Percentiles rank a stretch among this genome's conserved stretches.
Evolutionary conservation across 2,797 vertebrate genomes (phyloP).

Genomic region (Helicolenus hilgendorfi): DNA sequence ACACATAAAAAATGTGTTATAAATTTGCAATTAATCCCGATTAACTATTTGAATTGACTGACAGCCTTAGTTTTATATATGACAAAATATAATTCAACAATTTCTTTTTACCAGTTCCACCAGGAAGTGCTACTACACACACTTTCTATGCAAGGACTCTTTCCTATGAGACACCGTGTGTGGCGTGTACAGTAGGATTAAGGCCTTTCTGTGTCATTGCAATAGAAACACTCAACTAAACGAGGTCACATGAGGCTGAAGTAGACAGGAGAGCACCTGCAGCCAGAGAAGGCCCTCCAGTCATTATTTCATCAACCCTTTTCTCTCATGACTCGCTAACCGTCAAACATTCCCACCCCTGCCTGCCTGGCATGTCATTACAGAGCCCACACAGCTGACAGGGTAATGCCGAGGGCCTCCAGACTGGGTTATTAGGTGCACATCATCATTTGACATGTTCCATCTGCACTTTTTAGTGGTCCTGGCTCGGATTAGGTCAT

Average conservation of each 20-base stretch:
- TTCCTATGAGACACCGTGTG: neutral
- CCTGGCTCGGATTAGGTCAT: constrained; percentile 57
- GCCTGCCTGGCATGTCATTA: constrained; percentile 63
- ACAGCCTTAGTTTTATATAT: too few species aligned
- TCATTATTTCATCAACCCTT: constrained; percentile 25
- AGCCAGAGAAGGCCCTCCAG: neutral
- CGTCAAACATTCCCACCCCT: constrained; percentile 30
- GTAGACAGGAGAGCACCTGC: constrained; percentile 35
- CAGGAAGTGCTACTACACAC: neutral
- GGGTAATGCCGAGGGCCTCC: constrained; percentile 28
- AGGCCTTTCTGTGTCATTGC: neutral
- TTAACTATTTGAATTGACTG: too few species aligned
- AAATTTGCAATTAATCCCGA: too few species aligned
- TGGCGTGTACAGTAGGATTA: neutral
- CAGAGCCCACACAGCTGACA: constrained; percentile 69
- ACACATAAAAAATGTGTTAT: too few species aligned
- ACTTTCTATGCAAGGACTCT: neutral
- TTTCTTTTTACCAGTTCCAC: neutral
- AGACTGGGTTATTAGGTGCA: constrained; percentile 58
- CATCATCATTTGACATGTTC: constrained; percentile 42
- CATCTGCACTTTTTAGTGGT: constrained; percentile 39
- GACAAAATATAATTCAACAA: too few species aligned
- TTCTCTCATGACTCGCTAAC: constrained; percentile 30
- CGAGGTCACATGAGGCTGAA: constrained; percentile 24
- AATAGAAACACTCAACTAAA: neutral